phyloP scores from a whole-genome alignment of 2,113 vertebrate genomes.

The Plecturocebus donacophilus region DNA sequence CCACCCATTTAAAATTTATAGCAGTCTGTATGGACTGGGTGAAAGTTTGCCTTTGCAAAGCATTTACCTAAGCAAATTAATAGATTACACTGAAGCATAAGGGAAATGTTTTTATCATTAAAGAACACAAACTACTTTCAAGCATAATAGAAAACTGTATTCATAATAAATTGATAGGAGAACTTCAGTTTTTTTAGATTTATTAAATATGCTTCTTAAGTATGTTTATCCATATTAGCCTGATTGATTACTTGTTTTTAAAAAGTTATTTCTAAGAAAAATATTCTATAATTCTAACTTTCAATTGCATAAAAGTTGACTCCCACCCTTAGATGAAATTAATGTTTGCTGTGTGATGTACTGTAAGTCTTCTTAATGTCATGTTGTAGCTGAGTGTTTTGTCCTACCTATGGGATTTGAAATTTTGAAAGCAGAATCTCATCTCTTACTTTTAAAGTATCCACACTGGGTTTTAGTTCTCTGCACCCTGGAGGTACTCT shows the following conservation, averaged over 20 bases:
- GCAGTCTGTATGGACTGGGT: neutral
- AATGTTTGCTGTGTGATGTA: neutral
- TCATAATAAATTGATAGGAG: constrained; percentile 27
- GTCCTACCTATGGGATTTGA: neutral
- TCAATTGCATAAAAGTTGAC: neutral
- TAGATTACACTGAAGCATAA: neutral
- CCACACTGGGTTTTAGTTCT: neutral
- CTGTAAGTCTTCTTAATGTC: neutral
- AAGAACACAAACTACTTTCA: constrained; percentile 38
- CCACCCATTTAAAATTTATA: neutral
- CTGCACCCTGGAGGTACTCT: neutral
- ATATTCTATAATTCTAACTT: neutral
- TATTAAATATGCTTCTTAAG: constrained; percentile 8
- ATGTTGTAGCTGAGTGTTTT: constrained; percentile 12
- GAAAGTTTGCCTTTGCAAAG: constrained; percentile 50
- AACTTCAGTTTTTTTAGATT: neutral
- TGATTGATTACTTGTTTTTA: constrained; percentile 28
- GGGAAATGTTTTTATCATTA: neutral
- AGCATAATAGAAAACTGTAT: neutral
- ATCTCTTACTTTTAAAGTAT: neutral
- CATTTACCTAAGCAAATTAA: constrained; percentile 38
- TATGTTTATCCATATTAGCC: neutral
- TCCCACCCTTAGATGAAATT: neutral
- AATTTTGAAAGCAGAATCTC: constrained; percentile 12
- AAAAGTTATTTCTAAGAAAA: constrained; percentile 6